These are phyloP conservation scores for Parelbella ahira DNA, from an alignment of 2,888 invertebrate species.

Conservation along the genomic window DNA sequence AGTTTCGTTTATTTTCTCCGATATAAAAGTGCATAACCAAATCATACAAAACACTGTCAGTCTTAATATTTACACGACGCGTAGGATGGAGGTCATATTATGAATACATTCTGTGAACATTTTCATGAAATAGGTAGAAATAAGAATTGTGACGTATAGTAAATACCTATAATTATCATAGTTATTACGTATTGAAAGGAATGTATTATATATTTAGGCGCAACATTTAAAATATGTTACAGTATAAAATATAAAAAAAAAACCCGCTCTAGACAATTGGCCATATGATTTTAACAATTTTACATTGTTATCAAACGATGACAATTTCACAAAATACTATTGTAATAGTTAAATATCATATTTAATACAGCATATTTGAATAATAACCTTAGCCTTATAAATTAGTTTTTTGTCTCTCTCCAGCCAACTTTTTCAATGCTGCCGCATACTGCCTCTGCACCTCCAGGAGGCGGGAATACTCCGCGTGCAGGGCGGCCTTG, in stretches of 20 bases:
- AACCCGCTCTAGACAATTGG: too few species aligned
- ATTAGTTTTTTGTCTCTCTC: constrained; percentile 48
- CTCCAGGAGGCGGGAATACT: constrained; percentile 65
- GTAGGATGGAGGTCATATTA: too few species aligned
- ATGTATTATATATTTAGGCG: too few species aligned
- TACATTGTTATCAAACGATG: too few species aligned
- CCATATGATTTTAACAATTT: too few species aligned
- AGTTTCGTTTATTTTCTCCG: constrained; percentile 26
- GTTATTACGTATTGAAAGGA: neutral
- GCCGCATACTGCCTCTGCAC: constrained; percentile 71
- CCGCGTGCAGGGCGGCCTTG: constrained; percentile 54
- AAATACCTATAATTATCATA: too few species aligned
- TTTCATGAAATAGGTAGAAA: constrained; percentile 5
- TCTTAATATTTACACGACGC: constrained; percentile 28
- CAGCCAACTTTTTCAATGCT: constrained; percentile 62
- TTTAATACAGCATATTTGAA: too few species aligned
- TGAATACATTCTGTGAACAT: too few species aligned
- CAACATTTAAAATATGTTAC: too few species aligned
- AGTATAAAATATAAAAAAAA: too few species aligned
- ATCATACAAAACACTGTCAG: constrained; percentile 34
- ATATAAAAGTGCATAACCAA: constrained; percentile 31
- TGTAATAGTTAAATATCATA: too few species aligned
- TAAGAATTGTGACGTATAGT: constrained; percentile 7
- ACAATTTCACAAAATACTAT: too few species aligned
- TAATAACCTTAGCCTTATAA: neutral